A percentile compares a stretch with the other conserved stretches of the same genome.
Evolutionary conservation across 2,888 invertebrate genomes (phyloP).

Genomic region (Drosophila aldrichi): DNA sequence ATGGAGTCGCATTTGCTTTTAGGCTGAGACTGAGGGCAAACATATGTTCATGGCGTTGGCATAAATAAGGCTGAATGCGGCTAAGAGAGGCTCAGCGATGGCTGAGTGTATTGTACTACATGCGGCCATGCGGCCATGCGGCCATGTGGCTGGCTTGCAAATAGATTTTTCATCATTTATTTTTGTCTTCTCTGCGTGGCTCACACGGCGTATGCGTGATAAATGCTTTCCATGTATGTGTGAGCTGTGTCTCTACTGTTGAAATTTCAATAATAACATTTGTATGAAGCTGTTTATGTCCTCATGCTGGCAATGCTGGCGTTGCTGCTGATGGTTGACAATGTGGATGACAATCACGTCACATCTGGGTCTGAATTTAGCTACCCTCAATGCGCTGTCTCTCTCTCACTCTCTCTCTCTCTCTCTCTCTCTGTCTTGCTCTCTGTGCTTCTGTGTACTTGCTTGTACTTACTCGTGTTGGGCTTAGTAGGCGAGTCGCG

Average conservation of each 20-base stretch:
- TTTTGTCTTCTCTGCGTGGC: conserved; percentile 39
- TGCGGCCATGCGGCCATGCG: no score
- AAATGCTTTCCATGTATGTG: conserved; percentile 41
- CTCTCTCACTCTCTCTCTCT: conserved; percentile 4
- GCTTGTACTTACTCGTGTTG: conserved; percentile 45
- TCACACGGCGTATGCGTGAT: conserved; percentile 62
- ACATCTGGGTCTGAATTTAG: conserved; percentile 50
- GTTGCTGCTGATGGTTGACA: conserved; percentile 49
- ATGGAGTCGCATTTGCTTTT: conserved; percentile 20
- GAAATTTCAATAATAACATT: conserved; percentile 80
- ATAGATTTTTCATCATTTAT: conserved; percentile 73
- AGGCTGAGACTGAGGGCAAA: conserved; percentile 44
- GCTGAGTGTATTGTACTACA: neutral
- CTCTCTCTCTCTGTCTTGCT: conserved; percentile 7
- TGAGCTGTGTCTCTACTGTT: conserved; percentile 42
- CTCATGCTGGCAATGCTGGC: conserved; percentile 12
- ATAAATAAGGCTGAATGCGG: conserved; percentile 39
- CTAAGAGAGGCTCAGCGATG: neutral
- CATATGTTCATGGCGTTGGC: conserved; percentile 55
- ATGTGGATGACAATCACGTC: conserved; percentile 76
- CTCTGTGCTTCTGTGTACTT: conserved; percentile 28
- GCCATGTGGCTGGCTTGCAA: conserved; percentile 47
- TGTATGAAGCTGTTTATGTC: conserved; percentile 78
- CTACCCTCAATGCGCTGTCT: neutral
- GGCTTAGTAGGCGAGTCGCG: conserved; percentile 68